Conservation (phyloP, 2,888 invertebrate genomes). For the Ochlodes sylvanus region DNA sequence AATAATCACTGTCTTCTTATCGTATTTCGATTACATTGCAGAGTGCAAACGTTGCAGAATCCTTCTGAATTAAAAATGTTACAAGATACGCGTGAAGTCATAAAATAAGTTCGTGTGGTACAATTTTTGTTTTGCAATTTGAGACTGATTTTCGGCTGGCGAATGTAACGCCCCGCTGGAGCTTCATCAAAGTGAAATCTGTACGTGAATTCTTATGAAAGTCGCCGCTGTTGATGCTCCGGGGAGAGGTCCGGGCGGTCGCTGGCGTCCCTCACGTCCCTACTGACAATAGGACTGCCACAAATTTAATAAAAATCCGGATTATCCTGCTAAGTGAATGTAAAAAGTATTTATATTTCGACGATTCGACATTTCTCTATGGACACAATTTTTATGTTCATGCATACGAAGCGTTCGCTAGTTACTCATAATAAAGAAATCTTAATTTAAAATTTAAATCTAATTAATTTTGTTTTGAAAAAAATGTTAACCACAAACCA, state of each 20-base stretch:
- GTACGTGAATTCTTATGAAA: slow-evolving; percentile 61
- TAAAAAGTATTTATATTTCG: too few relatives aligned
- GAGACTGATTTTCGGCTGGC: slow-evolving; percentile 33
- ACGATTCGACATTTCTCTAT: too few relatives aligned
- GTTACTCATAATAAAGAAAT: too few relatives aligned
- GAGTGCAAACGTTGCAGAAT: too few relatives aligned
- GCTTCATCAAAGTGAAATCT: slow-evolving; percentile 53
- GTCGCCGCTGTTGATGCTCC: slow-evolving; percentile 50
- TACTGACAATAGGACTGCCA: slow-evolving; percentile 29
- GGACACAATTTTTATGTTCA: too few relatives aligned
- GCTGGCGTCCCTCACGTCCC: slow-evolving; percentile 42
- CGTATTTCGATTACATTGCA: neutral
- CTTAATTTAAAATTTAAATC: too few relatives aligned
- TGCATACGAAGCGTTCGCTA: too few relatives aligned
- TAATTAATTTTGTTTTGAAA: too few relatives aligned
- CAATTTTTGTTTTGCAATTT: slow-evolving; percentile 30
- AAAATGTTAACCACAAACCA: too few relatives aligned
- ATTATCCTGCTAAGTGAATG: neutral
- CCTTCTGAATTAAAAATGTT: neutral
- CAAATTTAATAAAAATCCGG: neutral
- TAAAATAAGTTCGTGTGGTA: slow-evolving; percentile 10
- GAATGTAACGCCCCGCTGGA: slow-evolving; percentile 45
- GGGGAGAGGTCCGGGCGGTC: slow-evolving; percentile 39
- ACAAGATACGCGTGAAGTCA: neutral
- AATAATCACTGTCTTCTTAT: too few relatives aligned